phyloP scores from a whole-genome alignment of 2,113 vertebrate species.

The Epinephelus moara region DNA sequence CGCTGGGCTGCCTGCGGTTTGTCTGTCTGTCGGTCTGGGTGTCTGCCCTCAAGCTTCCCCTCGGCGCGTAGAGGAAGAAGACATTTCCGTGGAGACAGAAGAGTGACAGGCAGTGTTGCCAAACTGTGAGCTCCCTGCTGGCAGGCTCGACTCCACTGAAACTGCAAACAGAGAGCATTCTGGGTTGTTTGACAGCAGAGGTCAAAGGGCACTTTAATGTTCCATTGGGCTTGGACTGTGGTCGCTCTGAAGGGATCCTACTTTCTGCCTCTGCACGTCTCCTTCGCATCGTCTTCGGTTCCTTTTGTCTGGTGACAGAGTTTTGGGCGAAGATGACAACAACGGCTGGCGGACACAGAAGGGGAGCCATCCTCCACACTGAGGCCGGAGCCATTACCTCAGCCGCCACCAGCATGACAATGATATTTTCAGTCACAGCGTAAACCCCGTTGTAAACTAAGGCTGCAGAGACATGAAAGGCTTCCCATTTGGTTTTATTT shows the following conservation, averaged over 20 bases:
- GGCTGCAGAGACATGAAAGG: slow-evolving; percentile 77
- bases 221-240: slow-evolving; percentile 22
- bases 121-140: slow-evolving; percentile 51
- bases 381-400: slow-evolving; percentile 73
- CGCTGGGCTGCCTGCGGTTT: slow-evolving; percentile 70
- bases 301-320: slow-evolving; percentile 27
- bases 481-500: slow-evolving; percentile 72
- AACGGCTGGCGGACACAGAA: slow-evolving; percentile 38
- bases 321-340: slow-evolving; percentile 43
- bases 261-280: slow-evolving; percentile 24
- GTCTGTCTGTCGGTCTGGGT: slow-evolving; percentile 71
- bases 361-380: slow-evolving; percentile 57
- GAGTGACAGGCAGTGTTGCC: slow-evolving; percentile 66
- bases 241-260: slow-evolving; percentile 8
- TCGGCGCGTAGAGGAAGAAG: slow-evolving; percentile 66
- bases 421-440: slow-evolving; percentile 77
- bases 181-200: slow-evolving; percentile 43
- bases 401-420: slow-evolving; percentile 74
- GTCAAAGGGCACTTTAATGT: slow-evolving; percentile 40
- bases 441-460: slow-evolving; percentile 74
- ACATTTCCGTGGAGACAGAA: slow-evolving; percentile 68
- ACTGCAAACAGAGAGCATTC: slow-evolving; percentile 49
- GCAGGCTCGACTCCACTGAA: slow-evolving; percentile 34
- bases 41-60: slow-evolving; percentile 70
- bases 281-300: slow-evolving; percentile 15